Evolutionary conservation across 2,888 invertebrate genomes (phyloP), one percentile per base, ranked within the genome.

Genomic region (Dryobota labecula): DNA sequence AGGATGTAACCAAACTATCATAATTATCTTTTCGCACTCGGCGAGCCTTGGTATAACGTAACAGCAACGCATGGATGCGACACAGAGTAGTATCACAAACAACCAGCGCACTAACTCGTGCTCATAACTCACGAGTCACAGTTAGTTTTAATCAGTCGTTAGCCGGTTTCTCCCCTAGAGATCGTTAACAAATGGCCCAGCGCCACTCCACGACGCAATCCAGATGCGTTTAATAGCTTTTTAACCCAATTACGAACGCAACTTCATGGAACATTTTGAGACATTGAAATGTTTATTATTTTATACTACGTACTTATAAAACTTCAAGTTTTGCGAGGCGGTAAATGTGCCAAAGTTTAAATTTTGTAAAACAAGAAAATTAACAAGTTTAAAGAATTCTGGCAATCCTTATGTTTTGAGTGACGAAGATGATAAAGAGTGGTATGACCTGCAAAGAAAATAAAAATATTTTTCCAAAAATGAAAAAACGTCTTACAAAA

Each of bases 141-240:
- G 87, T 90, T 90, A 88, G 89, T 88, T 89, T 88, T 90, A 90
- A 90, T 90, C 89, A 89, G 87, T 88, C 86, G 89, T 88, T 89
- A 87, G 84, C 81, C 57, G 65, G 62, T 60, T 62, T 76, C 82
- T 85, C 87, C 87, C 87, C 82, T 65, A 76, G 80, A 87, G 82
- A 81, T 86, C 90, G 89, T 89, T 90, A 89, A 88, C 88, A 85
- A 89, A 90, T 87, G 87, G 66, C 70, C 69, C 70, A 33, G 49
- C 83, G 62, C 66, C 84, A 75, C 68, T 84, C 82, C 66, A 65
- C 85, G 76, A 90, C 88, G 88, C 84, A 88, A 88, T 88, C 90
- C 92, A 92, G 92, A 91, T 91, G 91, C 76, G 90, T 90, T 90
- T 90, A 91, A 92, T 90, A 88, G 90, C 88, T 90, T 91, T 91